These are phyloP conservation scores for Diabrotica balteata DNA, from an alignment of 2,888 invertebrate genomes.

Conservation along the genomic window DNA sequence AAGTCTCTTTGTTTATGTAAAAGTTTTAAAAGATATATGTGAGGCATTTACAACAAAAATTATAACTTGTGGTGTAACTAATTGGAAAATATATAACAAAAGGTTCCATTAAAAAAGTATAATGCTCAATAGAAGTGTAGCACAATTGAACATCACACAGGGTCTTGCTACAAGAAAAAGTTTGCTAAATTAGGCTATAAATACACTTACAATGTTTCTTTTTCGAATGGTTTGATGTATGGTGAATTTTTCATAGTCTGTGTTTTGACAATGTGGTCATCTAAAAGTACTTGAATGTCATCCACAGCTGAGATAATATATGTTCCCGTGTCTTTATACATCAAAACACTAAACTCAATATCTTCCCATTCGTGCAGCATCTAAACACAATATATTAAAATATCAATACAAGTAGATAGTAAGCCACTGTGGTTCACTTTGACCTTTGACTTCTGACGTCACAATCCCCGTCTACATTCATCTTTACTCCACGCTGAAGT, in stretches of 20 bases:
- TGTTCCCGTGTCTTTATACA: conserved; percentile 89
- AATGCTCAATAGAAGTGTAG: too few relatives aligned
- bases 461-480: too few relatives aligned
- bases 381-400: conserved; percentile 31
- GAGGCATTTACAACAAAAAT: not conserved
- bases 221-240: conserved; percentile 94
- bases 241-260: conserved; percentile 98
- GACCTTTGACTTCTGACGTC: too few relatives aligned
- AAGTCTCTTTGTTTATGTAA: not conserved
- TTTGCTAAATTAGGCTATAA: too few relatives aligned
- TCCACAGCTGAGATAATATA: conserved; percentile 89
- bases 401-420: too few relatives aligned
- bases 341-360: conserved; percentile 74
- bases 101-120: too few relatives aligned
- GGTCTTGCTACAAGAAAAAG: too few relatives aligned
- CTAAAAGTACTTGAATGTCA: conserved; percentile 90
- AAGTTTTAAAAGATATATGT: not conserved
- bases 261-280: conserved; percentile 96
- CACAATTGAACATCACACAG: too few relatives aligned
- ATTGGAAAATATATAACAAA: too few relatives aligned
- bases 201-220: conserved; percentile 73
- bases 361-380: conserved; percentile 94
- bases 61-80: too few relatives aligned
- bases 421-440: too few relatives aligned
- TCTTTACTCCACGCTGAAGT: too few relatives aligned